Evolutionary conservation across 2,797 vertebrate genomes (phyloP).

Genomic region (Catamblyrhynchus diadema): DNA sequence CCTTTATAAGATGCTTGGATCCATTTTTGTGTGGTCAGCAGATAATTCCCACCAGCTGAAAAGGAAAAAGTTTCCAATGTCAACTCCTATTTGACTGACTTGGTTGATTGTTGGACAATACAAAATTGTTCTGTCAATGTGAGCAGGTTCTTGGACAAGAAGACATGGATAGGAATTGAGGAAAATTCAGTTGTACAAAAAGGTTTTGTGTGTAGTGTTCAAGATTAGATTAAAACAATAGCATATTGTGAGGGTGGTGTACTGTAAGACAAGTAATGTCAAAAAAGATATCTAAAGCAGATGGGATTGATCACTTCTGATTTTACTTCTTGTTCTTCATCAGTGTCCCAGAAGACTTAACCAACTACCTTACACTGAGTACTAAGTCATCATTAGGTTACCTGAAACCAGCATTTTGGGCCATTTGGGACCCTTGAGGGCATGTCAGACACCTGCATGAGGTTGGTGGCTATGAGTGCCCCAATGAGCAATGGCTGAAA

Average conservation of each 20-base stretch:
- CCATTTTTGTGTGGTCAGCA: neutral
- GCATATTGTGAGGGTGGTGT: neutral
- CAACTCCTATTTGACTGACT: neutral
- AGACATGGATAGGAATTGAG: neutral
- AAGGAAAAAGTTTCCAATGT: neutral
- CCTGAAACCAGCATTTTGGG: neutral
- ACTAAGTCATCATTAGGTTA: neutral
- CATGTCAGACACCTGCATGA: neutral
- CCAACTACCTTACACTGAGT: neutral
- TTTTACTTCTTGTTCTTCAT: neutral
- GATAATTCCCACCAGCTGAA: neutral
- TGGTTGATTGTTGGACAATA: neutral
- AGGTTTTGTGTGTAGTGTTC: neutral
- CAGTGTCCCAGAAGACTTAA: neutral
- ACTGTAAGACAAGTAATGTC: neutral
- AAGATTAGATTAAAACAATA: neutral
- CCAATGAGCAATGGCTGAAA: neutral
- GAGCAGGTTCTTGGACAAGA: neutral
- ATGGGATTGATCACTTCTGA: neutral
- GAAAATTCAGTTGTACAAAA: neutral
- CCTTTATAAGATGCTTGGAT: neutral
- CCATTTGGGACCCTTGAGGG: neutral
- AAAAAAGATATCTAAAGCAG: neutral
- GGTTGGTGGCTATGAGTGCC: neutral
- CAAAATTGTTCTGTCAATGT: neutral